Conservation (phyloP, 1,140 invertebrate genomes). For the Drosophila tristis region DNA sequence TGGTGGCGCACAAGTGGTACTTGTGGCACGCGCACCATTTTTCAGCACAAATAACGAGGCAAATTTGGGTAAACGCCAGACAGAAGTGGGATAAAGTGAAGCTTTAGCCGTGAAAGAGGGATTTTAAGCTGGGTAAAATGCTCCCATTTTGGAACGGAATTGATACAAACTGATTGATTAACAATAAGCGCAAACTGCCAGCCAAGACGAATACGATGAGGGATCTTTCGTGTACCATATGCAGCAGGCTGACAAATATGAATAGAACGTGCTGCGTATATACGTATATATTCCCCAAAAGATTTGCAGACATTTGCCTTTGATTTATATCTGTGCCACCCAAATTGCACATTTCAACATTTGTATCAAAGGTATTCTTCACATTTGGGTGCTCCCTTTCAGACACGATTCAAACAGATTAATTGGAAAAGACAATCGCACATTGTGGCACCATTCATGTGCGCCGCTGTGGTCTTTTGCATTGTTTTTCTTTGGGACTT, state of each 20-base stretch:
- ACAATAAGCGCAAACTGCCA: slow-evolving; percentile 66
- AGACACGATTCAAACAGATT: slow-evolving; percentile 48
- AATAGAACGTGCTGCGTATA: slow-evolving; percentile 39
- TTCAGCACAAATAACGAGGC: slow-evolving; percentile 68
- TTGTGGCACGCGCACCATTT: slow-evolving; percentile 66
- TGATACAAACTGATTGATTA: slow-evolving; percentile 64
- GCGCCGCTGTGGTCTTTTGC: slow-evolving; percentile 2
- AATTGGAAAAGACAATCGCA: slow-evolving; percentile 41
- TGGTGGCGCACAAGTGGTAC: slow-evolving; percentile 58
- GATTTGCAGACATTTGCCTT: slow-evolving; percentile 24
- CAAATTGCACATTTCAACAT: too few species aligned
- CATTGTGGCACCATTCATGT: slow-evolving; percentile 15
- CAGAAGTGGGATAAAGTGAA: neutral
- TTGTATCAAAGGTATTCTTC: neutral
- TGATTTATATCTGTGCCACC: slow-evolving; percentile 26
- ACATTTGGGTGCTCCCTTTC: neutral
- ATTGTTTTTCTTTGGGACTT: slow-evolving; percentile 1
- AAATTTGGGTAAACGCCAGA: slow-evolving; percentile 54
- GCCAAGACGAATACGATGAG: slow-evolving; percentile 56
- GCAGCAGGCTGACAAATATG: slow-evolving; percentile 51
- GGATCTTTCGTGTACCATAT: slow-evolving; percentile 4
- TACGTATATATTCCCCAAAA: neutral
- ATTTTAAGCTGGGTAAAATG: slow-evolving; percentile 25
- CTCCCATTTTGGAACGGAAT: slow-evolving; percentile 20
- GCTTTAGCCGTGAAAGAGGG: slow-evolving; percentile 25